Base-by-base conservation (phyloP, 2,113 vertebrate genomes). In the Sclerurus mexicanus region DNA sequence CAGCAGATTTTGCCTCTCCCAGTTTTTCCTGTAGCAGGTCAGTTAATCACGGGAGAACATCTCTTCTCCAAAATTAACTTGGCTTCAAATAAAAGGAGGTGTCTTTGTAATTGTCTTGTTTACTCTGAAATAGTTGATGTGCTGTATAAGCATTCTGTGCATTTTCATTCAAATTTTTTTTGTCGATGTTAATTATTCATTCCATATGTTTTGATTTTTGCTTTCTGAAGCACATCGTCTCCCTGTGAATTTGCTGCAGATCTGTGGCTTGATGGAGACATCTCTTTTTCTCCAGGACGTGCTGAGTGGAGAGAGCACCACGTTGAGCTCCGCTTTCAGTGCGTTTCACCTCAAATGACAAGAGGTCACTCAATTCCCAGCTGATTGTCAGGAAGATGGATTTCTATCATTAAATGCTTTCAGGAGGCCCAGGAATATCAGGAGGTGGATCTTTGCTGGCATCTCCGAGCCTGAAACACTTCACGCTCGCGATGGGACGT, bases 11-110 rank as follows among this genome's bases (percentile, higher is more conserved):
- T 56, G 47, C 75, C 75, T 96, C 75, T 95, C 73, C 85, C 76
- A 33, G 60, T 81, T 96, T 92, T 91, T 87, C 87, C 84, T 91
- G 56, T 58, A 53, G 63, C 64, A 85, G 93, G 84, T 94, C 89
- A 84, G 27, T 95, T 94, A 95, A 50, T 96, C 93, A 12, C 13
- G 35, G 80, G 42, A 79, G 80, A 94, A 59, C 84, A 95, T 97
- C 96, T 96, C 92, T 80, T 31, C 91, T 95, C 60, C 89, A 82
- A 75, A 94, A 96, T 94, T 35, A 96, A 92, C 84, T 95, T 96
- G 95, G 94, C 93, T 92, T 56, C 80, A 28, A 78, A 85, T 96
- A 33, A 96, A 95, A 94, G 91, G 69, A 90, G 87, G 60, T 67
- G 21, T 72, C 76, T 85, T 87, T 75, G 30, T 95, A 97, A 94